phyloP scores from a whole-genome alignment of 2,797 vertebrate genomes.

The Lepilemur ruficaudatus region DNA sequence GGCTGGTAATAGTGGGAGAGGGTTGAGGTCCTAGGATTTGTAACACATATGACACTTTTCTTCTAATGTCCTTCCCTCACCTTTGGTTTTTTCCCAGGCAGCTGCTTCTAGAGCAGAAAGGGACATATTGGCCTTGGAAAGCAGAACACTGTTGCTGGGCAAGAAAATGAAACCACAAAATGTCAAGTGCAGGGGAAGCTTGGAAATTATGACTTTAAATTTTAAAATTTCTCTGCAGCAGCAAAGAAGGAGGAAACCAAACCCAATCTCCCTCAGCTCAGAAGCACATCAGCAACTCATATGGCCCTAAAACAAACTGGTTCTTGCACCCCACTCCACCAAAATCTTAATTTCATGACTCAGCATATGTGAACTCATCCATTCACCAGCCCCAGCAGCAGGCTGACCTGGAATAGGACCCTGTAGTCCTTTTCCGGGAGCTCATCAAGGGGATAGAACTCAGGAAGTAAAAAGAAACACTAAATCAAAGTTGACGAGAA shows the following conservation, averaged over 20 bases:
- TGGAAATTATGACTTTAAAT: conserved; percentile 42
- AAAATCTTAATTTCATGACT: background rate
- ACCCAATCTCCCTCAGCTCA: background rate
- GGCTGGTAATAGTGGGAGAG: background rate
- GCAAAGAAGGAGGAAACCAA: conserved; percentile 14
- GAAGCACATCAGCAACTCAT: background rate
- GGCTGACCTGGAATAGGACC: background rate
- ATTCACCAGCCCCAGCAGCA: background rate
- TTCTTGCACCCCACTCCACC: background rate
- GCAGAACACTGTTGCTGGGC: background rate
- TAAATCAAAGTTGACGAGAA: conserved; percentile 30
- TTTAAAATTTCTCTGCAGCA: conserved; percentile 6
- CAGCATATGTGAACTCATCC: background rate
- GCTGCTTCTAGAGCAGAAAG: background rate
- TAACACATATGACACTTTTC: background rate
- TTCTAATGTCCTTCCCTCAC: background rate
- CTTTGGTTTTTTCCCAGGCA: background rate
- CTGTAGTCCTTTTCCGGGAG: background rate
- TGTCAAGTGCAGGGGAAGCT: background rate
- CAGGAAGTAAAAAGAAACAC: background rate
- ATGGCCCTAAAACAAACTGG: background rate
- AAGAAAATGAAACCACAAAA: conserved; percentile 56
- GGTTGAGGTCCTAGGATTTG: background rate
- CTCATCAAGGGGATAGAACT: background rate
- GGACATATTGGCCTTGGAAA: background rate